A percentile compares a stretch with the other conserved stretches of the same genome.
These are phyloP conservation scores for Larimichthys crocea DNA, from an alignment of 2,113 vertebrate species.

Conservation along the genomic window DNA sequence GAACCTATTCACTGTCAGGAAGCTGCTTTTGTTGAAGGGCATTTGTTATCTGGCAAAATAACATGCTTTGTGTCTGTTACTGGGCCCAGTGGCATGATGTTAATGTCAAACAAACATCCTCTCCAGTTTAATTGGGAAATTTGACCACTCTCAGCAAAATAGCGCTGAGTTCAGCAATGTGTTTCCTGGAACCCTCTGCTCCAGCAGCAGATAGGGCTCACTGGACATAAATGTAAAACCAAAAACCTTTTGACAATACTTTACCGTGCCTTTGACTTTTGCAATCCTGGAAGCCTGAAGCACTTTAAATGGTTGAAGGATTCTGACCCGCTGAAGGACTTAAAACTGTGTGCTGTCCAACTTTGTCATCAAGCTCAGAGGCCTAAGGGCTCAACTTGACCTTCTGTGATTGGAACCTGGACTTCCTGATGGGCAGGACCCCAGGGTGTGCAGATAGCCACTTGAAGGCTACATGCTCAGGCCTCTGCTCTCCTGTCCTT, in stretches of 20 bases:
- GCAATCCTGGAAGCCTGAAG: not conserved
- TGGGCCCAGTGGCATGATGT: not conserved
- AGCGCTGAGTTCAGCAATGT: not conserved
- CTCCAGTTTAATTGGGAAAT: not conserved
- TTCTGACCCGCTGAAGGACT: not conserved
- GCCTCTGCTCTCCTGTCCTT: too few relatives aligned
- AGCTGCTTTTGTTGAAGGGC: not conserved
- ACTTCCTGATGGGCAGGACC: too few relatives aligned
- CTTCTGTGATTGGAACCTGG: too few relatives aligned
- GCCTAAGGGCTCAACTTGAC: too few relatives aligned
- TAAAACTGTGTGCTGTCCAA: not conserved
- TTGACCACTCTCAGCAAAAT: too few relatives aligned
- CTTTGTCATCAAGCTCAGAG: too few relatives aligned
- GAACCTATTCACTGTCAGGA: not conserved
- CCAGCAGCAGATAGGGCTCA: not conserved
- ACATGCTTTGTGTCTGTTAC: not conserved
- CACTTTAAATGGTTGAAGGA: not conserved
- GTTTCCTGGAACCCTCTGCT: not conserved
- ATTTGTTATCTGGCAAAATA: not conserved
- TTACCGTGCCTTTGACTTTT: not conserved
- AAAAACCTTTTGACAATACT: not conserved
- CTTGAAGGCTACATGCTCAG: too few relatives aligned
- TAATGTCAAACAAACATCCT: not conserved
- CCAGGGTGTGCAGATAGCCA: too few relatives aligned
- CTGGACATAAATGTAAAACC: not conserved